Conservation (phyloP, 1,140 invertebrate species). For the Acromyrmex echinatior region DNA sequence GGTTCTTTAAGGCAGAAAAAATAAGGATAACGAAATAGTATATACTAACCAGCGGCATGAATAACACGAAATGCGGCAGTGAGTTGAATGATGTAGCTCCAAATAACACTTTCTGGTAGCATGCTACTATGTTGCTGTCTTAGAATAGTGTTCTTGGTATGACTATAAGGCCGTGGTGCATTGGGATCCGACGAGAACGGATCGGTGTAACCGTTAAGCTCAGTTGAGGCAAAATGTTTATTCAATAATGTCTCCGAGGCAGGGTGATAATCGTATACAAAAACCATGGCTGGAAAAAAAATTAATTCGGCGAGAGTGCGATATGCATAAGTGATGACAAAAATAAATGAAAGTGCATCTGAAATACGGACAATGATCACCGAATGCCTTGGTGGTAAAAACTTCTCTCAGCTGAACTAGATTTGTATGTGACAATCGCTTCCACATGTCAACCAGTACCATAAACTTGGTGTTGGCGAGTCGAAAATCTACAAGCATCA, state of each 20-base stretch:
- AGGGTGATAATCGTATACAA: constrained; percentile 98
- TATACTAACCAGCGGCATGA: constrained; percentile 91
- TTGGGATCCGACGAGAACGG: constrained; percentile 94
- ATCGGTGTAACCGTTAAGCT: constrained; percentile 92
- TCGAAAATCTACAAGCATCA: constrained; percentile 89
- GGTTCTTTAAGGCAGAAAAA: not conserved
- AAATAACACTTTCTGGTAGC: constrained; percentile 96
- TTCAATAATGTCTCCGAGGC: constrained; percentile 95
- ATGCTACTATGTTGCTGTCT: constrained; percentile 90
- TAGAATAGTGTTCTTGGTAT: constrained; percentile 93
- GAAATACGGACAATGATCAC: constrained; percentile 95
- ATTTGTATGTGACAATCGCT: constrained; percentile 97
- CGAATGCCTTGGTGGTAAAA: constrained; percentile 98
- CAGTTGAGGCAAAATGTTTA: constrained; percentile 92
- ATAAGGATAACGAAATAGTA: not conserved
- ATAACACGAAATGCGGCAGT: constrained; percentile 97
- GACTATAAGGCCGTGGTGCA: constrained; percentile 93
- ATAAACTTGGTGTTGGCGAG: constrained; percentile 95
- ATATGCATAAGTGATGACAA: not conserved
- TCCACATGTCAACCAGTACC: constrained; percentile 96
- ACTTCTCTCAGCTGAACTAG: constrained; percentile 96
- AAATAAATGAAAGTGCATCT: not conserved
- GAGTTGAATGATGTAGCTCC: constrained; percentile 98
- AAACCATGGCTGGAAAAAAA: constrained; percentile 93
- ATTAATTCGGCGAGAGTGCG: constrained; percentile 22